phyloP scores from a whole-genome alignment of 1,140 invertebrate species.

The Drosophila kohkoa region DNA sequence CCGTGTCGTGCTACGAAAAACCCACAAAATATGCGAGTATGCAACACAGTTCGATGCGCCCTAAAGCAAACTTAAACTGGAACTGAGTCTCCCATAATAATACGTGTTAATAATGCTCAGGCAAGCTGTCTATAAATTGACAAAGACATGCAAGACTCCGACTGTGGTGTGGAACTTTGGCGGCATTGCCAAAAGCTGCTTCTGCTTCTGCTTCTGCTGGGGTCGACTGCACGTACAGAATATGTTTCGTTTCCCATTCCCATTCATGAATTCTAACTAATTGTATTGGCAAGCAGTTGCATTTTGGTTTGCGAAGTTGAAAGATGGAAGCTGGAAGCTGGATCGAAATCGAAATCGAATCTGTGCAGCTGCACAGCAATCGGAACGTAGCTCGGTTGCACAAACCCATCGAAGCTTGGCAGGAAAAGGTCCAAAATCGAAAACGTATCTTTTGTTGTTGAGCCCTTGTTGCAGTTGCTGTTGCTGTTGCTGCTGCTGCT shows the following conservation, averaged over 20 bases:
- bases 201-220: not conserved
- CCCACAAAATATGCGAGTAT: conserved; percentile 34
- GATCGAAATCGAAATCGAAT: conserved; percentile 40
- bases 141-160: conserved; percentile 80
- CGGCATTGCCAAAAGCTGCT: no score
- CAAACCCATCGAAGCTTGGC: conserved; percentile 46
- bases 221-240: conserved; percentile 14
- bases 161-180: conserved; percentile 18
- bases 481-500: conserved; percentile 15
- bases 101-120: conserved; percentile 84
- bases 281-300: conserved; percentile 79
- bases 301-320: conserved; percentile 43
- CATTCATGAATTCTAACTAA: conserved; percentile 83
- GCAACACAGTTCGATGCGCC: conserved; percentile 41
- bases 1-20: conserved; percentile 23
- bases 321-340: conserved; percentile 63
- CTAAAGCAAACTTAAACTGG: conserved; percentile 29
- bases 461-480: conserved; percentile 17
- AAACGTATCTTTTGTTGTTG: conserved; percentile 44
- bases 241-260: conserved; percentile 45
- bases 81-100: conserved; percentile 67
- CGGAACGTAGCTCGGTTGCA: conserved; percentile 50
- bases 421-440: conserved; percentile 55
- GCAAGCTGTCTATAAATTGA: conserved; percentile 83
- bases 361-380: conserved; percentile 77